Base-by-base conservation (phyloP, 2,113 vertebrate genomes). In the Eulacestoma nigropectus region DNA sequence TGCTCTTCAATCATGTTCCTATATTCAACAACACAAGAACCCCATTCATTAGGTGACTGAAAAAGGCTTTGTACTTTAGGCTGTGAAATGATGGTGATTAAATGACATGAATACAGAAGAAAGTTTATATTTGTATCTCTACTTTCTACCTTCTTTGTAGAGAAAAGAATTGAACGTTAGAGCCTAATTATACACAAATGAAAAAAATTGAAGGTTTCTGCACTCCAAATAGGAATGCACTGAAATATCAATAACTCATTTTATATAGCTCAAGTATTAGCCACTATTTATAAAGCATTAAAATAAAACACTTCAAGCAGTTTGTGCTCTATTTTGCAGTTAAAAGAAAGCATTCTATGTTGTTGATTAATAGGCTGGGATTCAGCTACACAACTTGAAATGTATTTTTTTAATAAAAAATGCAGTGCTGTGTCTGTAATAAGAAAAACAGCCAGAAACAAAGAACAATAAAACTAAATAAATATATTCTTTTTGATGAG, bases 81-180 rank as follows among this genome's bases (percentile, higher is more conserved):
- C 41, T 94, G 30, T 85, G 26, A 83, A 93, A 64, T 70, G 19
- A 42, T 57, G 29, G 37, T 82, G 89, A 80, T 80, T 85, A 90
- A 80, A 57, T 56, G 63, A 85, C 87, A 72, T 60, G 52, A 57
- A 42, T 93, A 78, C 8, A 30, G 35, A 29, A 69, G n/a, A 75
- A 86, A 65, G 39, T 78, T 96, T 83, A 53, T 91, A 35, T 91
- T 89, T 89, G 26, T 83, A 49, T 64, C 52, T 91, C 50, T 78
- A 39, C 19, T 88, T 93, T 86, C 21, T 78, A 41, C 25, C 20
- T 93, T 91, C 74, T 94, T 85, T 57, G 42, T 33, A 49, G 50
- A 87, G 37, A 59, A 95, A 91, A 94, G 83, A 96, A 87, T 83
- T 96, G 92, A 89, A 91, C 94, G 89, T 87, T 96, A 92, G 49